A percentile compares a stretch with the other conserved stretches of the same genome.
These are phyloP conservation scores for Zalophus californianus DNA, from an alignment of 2,797 vertebrate genomes.

Conservation along the genomic window DNA sequence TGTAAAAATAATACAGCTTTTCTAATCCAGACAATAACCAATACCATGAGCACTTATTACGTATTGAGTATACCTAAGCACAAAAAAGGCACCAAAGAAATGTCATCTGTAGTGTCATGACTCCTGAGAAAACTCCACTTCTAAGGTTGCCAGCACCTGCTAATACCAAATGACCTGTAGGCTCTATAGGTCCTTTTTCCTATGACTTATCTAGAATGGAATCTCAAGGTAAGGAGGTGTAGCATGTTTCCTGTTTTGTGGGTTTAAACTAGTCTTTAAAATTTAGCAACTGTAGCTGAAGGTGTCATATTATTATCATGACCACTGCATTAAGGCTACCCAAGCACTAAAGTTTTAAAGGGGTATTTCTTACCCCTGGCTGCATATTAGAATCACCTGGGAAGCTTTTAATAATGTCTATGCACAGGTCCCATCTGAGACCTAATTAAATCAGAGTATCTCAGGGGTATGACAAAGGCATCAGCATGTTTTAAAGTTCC, in stretches of 20 bases:
- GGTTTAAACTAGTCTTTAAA: constrained; percentile 19
- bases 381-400: constrained; percentile 22
- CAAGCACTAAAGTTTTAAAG: constrained; percentile 41
- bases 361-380: neutral
- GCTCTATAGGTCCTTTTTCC: neutral
- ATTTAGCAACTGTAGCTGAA: neutral
- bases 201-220: constrained; percentile 32
- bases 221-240: neutral
- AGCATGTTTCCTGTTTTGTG: neutral
- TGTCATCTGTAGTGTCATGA: neutral
- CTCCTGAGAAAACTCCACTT: constrained; percentile 30
- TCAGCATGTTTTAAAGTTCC: constrained; percentile 11
- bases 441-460: constrained; percentile 17
- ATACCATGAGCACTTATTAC: neutral
- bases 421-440: neutral
- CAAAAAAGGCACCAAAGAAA: neutral
- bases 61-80: neutral
- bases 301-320: neutral
- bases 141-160: neutral
- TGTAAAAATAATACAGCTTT: constrained; percentile 26
- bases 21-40: neutral
- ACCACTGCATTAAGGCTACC: neutral
- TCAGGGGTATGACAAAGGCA: neutral
- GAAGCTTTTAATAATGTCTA: neutral
- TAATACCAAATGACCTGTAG: constrained; percentile 8